Evolutionary conservation across 1,140 invertebrate species (phyloP), one percentile per base, ranked within the genome.

Genomic region (Papilio aristodemus): DNA sequence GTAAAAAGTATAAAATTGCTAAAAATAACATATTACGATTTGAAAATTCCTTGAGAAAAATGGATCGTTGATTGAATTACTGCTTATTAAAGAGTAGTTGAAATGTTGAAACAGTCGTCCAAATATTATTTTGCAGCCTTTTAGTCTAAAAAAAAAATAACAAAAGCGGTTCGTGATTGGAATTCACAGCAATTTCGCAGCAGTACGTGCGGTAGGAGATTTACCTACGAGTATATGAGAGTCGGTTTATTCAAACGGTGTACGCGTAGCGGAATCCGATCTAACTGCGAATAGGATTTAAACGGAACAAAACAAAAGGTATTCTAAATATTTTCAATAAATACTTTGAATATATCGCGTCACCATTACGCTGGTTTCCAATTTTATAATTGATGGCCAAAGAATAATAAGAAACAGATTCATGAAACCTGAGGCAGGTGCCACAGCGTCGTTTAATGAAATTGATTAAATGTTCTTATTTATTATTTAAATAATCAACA

Each of bases 131-230:
- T 58, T 27, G 10, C 11, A n/a, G 27, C 57, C n/a, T 32, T 58
- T 36, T 14, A 36, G 14, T n/a, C 57, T 17, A 14, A 36, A 62
- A 62, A 36, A 62, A 62, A 62, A 62, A 62, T 25, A 19, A 62
- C 59, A 62, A 62, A 38, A 62, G 27, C 36, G 17, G 14, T 38
- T 38, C 27, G 36, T 38, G 59, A 62, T 62, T 62, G 59, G 14
- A 62, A 62, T 62, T 62, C 59, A 62, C 59, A 62, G 59, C 32
- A 62, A 38, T 37, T 62, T 62, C 14, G 0, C 59, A 19, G 17
- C 27, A 62, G 32, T 62, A 62, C 59, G 32, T 62, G 59, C 59
- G 32, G 27, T 36, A 59, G 59, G 59, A 62, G 32, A 62, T 62
- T 62, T 62, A 62, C 59, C 32, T 62, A 60, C 32, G 58, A 14